phyloP scores from a whole-genome alignment of 64 coral and sea anemone genomes.

The Hydrozoanthus tunicans region DNA sequence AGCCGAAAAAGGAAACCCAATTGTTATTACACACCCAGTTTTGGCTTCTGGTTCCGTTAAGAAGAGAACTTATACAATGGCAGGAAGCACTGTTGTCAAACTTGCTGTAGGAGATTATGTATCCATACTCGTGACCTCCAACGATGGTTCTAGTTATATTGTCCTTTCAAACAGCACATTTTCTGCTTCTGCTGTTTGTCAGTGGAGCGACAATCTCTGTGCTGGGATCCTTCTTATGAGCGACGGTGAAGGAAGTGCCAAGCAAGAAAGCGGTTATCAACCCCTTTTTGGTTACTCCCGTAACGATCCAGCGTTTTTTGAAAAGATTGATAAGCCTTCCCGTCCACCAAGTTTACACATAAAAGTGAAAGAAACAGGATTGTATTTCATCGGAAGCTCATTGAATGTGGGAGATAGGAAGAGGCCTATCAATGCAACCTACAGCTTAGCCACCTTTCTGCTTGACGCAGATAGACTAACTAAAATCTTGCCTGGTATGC shows the following conservation, averaged over 20 bases:
- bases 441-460: not conserved
- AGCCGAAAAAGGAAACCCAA: not conserved
- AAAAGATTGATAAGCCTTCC: not conserved
- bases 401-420: not conserved
- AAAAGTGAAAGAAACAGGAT: not conserved
- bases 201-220: constrained; percentile 18
- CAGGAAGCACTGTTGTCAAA: constrained; percentile 26
- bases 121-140: constrained; percentile 14
- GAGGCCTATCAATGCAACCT: not conserved
- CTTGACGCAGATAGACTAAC: not conserved
- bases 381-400: constrained; percentile 21
- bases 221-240: constrained; percentile 15
- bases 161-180: constrained; percentile 33
- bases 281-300: not conserved
- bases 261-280: not conserved
- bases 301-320: not conserved
- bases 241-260: not conserved
- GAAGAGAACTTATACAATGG: not conserved
- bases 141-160: not conserved
- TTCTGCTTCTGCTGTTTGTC: constrained; percentile 9
- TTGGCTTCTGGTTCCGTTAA: not conserved
- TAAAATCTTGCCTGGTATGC: not conserved
- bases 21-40: constrained; percentile 2
- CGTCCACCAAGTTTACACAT: not conserved
- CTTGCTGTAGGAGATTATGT: constrained; percentile 24